These are phyloP conservation scores for Chiridota heheva DNA, from an alignment of 35 echinoderm and acorn worm genomes.

Conservation along the genomic window DNA sequence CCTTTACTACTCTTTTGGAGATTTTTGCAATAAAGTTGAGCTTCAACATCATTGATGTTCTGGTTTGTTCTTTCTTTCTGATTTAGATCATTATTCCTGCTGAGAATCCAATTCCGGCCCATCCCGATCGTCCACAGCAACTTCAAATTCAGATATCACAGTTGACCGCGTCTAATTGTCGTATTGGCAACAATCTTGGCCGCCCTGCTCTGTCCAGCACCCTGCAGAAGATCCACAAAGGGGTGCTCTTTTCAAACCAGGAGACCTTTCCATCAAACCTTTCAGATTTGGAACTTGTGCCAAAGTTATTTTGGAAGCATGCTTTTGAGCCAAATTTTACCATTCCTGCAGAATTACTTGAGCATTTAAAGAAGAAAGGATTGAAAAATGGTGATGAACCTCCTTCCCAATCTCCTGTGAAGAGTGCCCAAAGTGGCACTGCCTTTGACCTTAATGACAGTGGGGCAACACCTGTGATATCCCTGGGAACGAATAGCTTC, in stretches of 20 bases:
- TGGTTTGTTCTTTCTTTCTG: too few relatives aligned
- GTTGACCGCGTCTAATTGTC: conserved; percentile 85
- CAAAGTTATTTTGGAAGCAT: conserved; percentile 77
- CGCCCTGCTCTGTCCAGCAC: conserved; percentile 74
- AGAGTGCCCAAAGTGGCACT: too few relatives aligned
- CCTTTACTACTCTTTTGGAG: too few relatives aligned
- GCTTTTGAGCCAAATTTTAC: conserved; percentile 80
- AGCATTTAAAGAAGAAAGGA: conserved; percentile 1
- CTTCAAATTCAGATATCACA: conserved; percentile 86
- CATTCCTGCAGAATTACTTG: conserved; percentile 44
- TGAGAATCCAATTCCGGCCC: conserved; percentile 43
- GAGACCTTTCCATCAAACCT: conserved; percentile 52
- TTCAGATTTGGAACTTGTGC: conserved; percentile 53
- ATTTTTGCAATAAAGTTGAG: too few relatives aligned
- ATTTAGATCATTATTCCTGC: conserved; percentile 77
- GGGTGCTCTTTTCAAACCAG: conserved; percentile 43
- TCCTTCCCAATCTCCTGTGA: background rate
- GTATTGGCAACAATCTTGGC: conserved; percentile 72
- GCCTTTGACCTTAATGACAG: background rate
- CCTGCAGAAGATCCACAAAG: conserved; percentile 73
- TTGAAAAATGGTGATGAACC: conserved; percentile 23
- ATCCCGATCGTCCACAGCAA: conserved; percentile 83
- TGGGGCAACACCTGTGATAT: background rate
- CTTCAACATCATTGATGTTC: too few relatives aligned
- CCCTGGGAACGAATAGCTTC: conserved; percentile 77